Evolutionary conservation across 2,113 vertebrate species (phyloP), one percentile per base, ranked within the genome.

Genomic region (Typhlomys cinereus): DNA sequence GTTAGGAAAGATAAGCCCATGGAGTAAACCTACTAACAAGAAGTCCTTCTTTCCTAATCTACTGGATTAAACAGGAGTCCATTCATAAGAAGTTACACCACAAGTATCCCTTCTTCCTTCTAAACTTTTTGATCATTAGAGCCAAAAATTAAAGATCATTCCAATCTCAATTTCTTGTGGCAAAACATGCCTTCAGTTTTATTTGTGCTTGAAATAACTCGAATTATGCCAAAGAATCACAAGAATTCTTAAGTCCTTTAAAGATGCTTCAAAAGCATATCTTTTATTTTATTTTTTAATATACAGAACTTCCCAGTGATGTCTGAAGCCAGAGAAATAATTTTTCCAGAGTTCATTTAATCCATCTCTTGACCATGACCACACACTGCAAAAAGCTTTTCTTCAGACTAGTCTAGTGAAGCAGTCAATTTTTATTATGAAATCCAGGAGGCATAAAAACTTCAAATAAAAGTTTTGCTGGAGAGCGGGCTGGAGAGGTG

Each of bases 291-390:
- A 17, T 25, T 13, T 5, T 7, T 71, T 20, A n/a, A n/a, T 76
- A 36, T 14, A 48, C 39, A 86, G 25, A 90, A 61, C 64, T 36
- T 31, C 81, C 78, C n/a, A 57, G 50, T 89, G 44, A 81, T 34
- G 75, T 73, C 3, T 70, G 89, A 95, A 80, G 17, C 52, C 73
- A 75, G 75, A 81, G 61, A 88, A 9, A 2, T 83, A 86, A 93
- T 93, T 93, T 96, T 93, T 39, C 36, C 52, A 74, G 73, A 95
- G 48, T 71, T 83, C 29, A 81, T 79, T 95, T 90, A 93, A 88
- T 92, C 52, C 36, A 92, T 87, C 85, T 44, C 80, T n/a, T 90
- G 75, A 54, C 25, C 78, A 92, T 59, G 34, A 88, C 1, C 15
- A 69, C 29, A 62, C 52, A 92, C 80, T 90, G 90, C 27, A 86